Base-by-base conservation (phyloP, 2,888 invertebrate species). In the Apamea monoglypha region DNA sequence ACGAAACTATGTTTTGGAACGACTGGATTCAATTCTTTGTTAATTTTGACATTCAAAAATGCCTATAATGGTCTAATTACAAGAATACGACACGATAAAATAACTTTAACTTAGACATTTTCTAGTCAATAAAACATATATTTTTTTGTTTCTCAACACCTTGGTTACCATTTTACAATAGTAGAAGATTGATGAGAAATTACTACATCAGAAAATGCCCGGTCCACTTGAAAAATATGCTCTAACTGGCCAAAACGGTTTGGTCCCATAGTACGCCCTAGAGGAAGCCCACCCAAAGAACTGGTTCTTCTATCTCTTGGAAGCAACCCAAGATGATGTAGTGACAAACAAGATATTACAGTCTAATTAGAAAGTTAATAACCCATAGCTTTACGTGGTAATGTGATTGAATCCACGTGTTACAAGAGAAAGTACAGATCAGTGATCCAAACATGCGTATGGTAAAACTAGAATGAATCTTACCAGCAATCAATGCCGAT, bases 351-450 rank as follows among this genome's bases (percentile, higher is more conserved):
- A 50, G 0, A 61, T 59, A 66, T n/a, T 40, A 47, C 25, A 80
- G 50, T 25, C 25, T 70, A 36, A 50, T 70, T 70, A 81, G 56
- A 83, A 83, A 81, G 81, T 83, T 64, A 59, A 56, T 59, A 69
- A 69, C 61, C 12, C 3, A 76, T 56, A n/a, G 32, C 16, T 32
- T 64, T 70, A 50, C 16, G 32, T 50, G 47, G 29, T 36, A 2
- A 69, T 29, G 10, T 64, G 47, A 83, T 59, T 50, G 36, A 82
- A 69, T 59, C n/a, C 29, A 69, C 40, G 21, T 69, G 64, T 66
- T 32, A 25, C 36, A 83, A 83, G 56, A 78, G 78, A 81, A 81
- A 81, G 78, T 77, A 67, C n/a, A 16, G 44, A 69, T 40, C 29
- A 29, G 21, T 69, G 56, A 64, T 64, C 32, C 32, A 32, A 47